Evolutionary conservation across 2,113 vertebrate genomes (phyloP), one percentile per base, ranked within the genome.

Genomic region (Tauraco erythrolophus): DNA sequence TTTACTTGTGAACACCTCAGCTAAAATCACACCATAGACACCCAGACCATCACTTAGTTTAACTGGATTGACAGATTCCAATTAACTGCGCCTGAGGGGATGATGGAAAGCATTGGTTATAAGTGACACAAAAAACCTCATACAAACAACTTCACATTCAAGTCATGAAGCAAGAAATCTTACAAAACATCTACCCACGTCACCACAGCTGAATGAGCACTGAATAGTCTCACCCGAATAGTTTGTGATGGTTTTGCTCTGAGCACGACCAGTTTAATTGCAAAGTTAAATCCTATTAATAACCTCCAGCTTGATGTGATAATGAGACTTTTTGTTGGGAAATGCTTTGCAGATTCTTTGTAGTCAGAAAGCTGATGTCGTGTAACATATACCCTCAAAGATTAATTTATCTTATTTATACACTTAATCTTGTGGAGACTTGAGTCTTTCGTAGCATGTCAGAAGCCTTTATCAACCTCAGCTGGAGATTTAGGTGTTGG

Each of bases 231-330:
- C 68, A 81, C 72, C 56, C 71, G 72, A 89, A 64, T 17, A 12
- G 35, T 56, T 78, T 86, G 18, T 80, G 41, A 72, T 76, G 69
- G 25, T 77, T 89, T 94, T 53, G 56, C 77, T 89, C n/a, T 71
- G 72, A 92, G 57, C 61, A 84, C 43, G 88, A 77, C 14, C 28
- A 68, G 39, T 78, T 71, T 76, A 79, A 82, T 71, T 93, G 53
- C 27, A 84, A 77, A 94, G 70, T 64, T 74, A 91, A 88, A 68
- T 70, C 33, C 64, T 81, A 37, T 68, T 96, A 84, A 92, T 96
- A 75, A 78, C 41, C 57, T 71, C 31, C 30, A 51, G 19, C 76
- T 84, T 92, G 65, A 82, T 46, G 39, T 41, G 84, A 79, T 87
- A 89, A 89, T 35, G 50, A 88, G 57, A 90, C 31, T 68, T 92